Base-by-base conservation (phyloP, 2,797 vertebrate genomes). In the Scolopax rusticola region DNA sequence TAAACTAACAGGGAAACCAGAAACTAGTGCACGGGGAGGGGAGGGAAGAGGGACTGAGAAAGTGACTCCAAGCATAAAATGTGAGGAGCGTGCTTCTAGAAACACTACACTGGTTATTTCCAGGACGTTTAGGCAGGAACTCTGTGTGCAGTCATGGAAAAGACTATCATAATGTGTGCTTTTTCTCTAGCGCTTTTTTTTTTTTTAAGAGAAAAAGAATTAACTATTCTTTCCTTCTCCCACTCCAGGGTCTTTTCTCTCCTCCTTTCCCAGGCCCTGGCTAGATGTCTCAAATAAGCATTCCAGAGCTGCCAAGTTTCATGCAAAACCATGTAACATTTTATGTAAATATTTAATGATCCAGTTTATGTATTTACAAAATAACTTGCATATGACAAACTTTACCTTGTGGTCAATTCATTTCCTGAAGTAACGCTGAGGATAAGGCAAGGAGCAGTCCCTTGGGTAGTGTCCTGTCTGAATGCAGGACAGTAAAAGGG, bases 271-370 rank as follows among this genome's bases (percentile, higher is more conserved):
- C 41, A 67, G 77, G 50, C 81, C 28, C 57, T 65, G 32, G 51
- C 30, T 88, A 82, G 38, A 19, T 87, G 65, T 75, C 67, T 90
- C 74, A 75, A 79, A 40, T 79, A 82, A 93, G 81, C 74, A 53
- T 94, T 84, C 77, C n/a, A 41, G 57, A 47, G 45, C 86, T 92
- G 61, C 53, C 36, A 65, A 71, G 84, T 76, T 95, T 83, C 57
- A 61, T 83, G 68, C 51, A 96, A 93, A 91, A n/a, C 38, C 47
- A 23, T 73, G 47, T 47, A 80, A 54, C 43, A 27, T 76, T 32
- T 91, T 89, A 51, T 47, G 50, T 95, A 95, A 95, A 96, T 96
- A 96, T 91, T 93, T 89, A 92, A 82, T 53, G 25, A 74, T 73
- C 33, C 32, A 63, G 82, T 95, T 93, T 89, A 87, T 1, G 1